A percentile compares a stretch with the other conserved stretches of the same genome.
Evolutionary conservation across 2,113 vertebrate genomes (phyloP).

Genomic region (Mobula birostris): DNA sequence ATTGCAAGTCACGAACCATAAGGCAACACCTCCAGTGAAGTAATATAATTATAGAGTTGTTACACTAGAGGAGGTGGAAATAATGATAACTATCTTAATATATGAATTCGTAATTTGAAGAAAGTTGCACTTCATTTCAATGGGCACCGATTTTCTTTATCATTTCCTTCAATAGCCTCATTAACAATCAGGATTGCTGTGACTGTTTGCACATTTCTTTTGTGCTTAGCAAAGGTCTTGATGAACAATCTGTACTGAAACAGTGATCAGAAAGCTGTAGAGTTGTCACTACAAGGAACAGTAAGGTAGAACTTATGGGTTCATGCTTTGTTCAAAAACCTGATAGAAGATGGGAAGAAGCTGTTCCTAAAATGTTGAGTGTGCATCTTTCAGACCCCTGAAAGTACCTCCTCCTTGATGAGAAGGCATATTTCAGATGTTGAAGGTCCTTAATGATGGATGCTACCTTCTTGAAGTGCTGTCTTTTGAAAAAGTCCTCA

Average conservation of each 20-base stretch:
- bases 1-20: background rate
- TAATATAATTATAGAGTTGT: constrained; percentile 14
- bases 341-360: no score
- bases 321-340: no score
- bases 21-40: background rate
- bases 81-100: constrained; percentile 20
- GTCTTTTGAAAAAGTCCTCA: no score
- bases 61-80: background rate
- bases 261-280: background rate
- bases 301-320: no score
- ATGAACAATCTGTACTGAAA: background rate
- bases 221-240: background rate
- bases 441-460: no score
- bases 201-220: background rate
- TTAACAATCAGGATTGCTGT: background rate
- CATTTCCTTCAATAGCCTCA: background rate
- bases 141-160: background rate
- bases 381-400: no score
- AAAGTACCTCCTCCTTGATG: no score
- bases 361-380: no score
- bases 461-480: no score
- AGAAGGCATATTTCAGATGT: no score
- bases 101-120: constrained; percentile 23
- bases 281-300: no score
- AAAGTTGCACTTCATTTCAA: background rate